phyloP scores from a whole-genome alignment of 2,888 invertebrate genomes.

The Andricus curvator region DNA sequence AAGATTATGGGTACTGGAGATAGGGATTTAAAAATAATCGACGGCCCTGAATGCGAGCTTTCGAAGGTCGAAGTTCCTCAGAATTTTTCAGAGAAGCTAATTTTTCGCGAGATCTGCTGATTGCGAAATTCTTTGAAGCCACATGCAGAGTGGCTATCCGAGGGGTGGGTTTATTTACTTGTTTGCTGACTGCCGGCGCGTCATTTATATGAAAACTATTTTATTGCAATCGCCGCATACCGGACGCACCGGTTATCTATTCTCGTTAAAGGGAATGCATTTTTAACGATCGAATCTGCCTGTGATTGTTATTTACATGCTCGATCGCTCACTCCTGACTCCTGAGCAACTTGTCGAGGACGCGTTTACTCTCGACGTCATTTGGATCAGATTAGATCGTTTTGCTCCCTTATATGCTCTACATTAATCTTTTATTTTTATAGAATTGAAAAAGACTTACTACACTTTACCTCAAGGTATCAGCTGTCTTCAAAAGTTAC shows the following conservation, averaged over 20 bases:
- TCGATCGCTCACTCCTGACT: constrained; percentile 21
- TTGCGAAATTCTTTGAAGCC: constrained; percentile 15
- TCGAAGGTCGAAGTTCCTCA: neutral
- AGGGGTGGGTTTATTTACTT: constrained; percentile 13
- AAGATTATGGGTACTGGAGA: neutral
- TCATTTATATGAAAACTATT: constrained; percentile 40
- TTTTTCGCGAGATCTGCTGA: constrained; percentile 32
- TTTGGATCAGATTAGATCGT: neutral
- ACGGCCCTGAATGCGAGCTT: neutral
- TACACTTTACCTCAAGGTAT: neutral
- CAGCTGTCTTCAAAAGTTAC: neutral
- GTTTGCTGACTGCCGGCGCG: constrained; percentile 21
- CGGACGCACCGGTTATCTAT: constrained; percentile 38
- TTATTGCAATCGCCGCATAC: constrained; percentile 25
- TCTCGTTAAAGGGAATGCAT: constrained; percentile 28
- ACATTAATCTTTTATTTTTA: neutral
- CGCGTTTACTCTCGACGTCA: constrained; percentile 13
- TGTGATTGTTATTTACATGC: constrained; percentile 36
- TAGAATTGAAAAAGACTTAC: neutral
- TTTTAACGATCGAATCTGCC: constrained; percentile 27
- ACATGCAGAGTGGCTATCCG: too few relatives aligned
- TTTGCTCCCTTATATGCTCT: neutral
- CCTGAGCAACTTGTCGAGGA: constrained; percentile 7
- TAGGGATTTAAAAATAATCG: neutral
- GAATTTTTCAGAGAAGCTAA: neutral